A percentile compares a stretch with the other conserved stretches of the same genome.
Evolutionary conservation across 2,113 vertebrate species (phyloP).

Genomic region (Sclerurus mexicanus): DNA sequence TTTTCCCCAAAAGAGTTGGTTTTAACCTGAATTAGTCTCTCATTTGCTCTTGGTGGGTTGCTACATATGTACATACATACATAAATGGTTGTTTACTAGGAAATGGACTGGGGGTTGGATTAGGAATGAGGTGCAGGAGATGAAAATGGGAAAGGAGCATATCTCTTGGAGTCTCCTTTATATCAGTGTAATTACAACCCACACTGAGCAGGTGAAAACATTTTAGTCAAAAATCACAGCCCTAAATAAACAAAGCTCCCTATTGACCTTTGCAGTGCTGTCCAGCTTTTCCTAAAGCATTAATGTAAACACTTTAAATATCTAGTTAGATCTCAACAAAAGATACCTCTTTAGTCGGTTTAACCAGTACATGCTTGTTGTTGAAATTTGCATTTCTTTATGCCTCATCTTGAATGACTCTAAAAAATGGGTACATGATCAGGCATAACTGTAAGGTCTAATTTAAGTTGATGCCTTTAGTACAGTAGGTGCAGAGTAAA

Average conservation of each 20-base stretch:
- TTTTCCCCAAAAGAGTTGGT: background rate
- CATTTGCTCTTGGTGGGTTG: background rate
- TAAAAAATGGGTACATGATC: background rate
- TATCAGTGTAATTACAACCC: background rate
- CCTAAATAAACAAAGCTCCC: background rate
- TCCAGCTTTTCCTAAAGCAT: background rate
- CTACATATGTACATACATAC: too few relatives aligned
- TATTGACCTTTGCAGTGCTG: background rate
- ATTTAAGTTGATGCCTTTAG: slow-evolving; percentile 19
- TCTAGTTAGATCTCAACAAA: background rate
- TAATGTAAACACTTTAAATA: background rate
- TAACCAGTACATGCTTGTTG: background rate
- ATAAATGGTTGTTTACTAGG: background rate
- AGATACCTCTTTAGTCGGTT: background rate
- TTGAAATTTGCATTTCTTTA: slow-evolving; percentile 32
- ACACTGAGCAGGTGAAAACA: background rate
- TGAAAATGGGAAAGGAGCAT: background rate
- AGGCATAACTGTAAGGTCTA: slow-evolving; percentile 8
- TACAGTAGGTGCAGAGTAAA: slow-evolving; percentile 11
- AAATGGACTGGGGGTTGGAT: background rate
- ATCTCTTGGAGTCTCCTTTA: background rate
- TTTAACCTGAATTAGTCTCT: background rate
- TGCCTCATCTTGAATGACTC: background rate
- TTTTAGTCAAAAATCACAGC: background rate
- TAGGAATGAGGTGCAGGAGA: background rate